These are phyloP conservation scores for Drosophila planitibia DNA, from an alignment of 2,888 invertebrate genomes.

Conservation along the genomic window DNA sequence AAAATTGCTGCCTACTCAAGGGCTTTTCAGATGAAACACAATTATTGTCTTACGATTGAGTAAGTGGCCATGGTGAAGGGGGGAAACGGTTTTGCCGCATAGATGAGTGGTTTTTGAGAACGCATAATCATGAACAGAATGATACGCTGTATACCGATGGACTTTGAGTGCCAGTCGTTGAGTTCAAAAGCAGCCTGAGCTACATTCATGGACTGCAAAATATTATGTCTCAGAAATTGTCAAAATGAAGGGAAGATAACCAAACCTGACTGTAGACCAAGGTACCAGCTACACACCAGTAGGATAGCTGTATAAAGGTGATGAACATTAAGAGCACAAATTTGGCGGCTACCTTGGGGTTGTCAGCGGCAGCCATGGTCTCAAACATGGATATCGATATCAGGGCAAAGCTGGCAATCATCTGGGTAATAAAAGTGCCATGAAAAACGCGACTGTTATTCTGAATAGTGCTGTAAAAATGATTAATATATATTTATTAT, in stretches of 20 bases:
- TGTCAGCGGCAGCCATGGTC: constrained; percentile 63
- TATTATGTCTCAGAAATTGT: background rate
- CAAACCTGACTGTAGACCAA: constrained; percentile 72
- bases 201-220: constrained; percentile 75
- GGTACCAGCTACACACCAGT: constrained; percentile 79
- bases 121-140: constrained; percentile 77
- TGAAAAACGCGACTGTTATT: constrained; percentile 70
- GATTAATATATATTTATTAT: background rate
- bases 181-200: constrained; percentile 77
- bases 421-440: constrained; percentile 73
- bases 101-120: constrained; percentile 76
- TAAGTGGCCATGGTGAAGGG: constrained; percentile 78
- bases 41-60: constrained; percentile 65
- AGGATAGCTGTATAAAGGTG: constrained; percentile 75
- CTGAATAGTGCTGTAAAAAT: constrained; percentile 38
- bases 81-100: constrained; percentile 73
- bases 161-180: constrained; percentile 70
- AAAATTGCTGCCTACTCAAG: background rate
- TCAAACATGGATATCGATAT: constrained; percentile 82
- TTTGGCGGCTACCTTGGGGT: constrained; percentile 73
- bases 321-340: constrained; percentile 74
- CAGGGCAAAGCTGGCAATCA: constrained; percentile 75
- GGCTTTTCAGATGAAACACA: too few species aligned
- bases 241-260: background rate
- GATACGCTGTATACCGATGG: constrained; percentile 63